Evolutionary conservation across 1,140 invertebrate species (phyloP), one percentile per base, ranked within the genome.

Genomic region (Drosophila chauvacae): DNA sequence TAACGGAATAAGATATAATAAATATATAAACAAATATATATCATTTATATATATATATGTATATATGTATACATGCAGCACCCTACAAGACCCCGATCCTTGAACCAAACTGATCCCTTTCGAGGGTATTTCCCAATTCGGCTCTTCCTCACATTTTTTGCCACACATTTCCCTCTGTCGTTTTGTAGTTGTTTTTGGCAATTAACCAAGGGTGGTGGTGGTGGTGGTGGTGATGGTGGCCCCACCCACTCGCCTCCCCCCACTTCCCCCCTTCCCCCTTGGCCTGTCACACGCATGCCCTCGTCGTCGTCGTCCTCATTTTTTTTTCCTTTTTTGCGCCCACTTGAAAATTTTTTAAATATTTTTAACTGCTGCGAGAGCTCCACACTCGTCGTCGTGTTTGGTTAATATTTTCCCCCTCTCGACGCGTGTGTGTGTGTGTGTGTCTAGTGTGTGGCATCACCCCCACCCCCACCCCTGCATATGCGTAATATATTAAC

Each of bases 401-500:
- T 87, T 87, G 84, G 84, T 87, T 87, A 87, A 87, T 87, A 87
- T 87, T 87, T 87, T 70, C 82, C 59, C 18, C 51, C 61, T 41
- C 44, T 41, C 9, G 5, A 3, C 30, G 30, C 9, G 30, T 42
- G 39, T 44, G 39, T 64, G 41, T 48, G 30, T 48, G 47, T 64
- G 61, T 45, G 58, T 44, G 56, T 50, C 81, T 84, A 84, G 81
- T 80, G 81, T 77, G 66, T 78, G 48, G 55, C 44, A 65, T 41
- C 37, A 65, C 44, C 37, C 30, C 30, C 37, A 13, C 10, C 35
- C n/a, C 45, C 39, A 4, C 18, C 41, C 23, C 63, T 28, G 23
- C 80, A 88, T 87, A 74, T 83, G 80, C 84, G 84, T 88, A 90
- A 88, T 88, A 83, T 81, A 88, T 88, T 88, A 88, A 84, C 69